Conservation (phyloP, 2,113 vertebrate species). For the Phalacrocorax aristotelis region DNA sequence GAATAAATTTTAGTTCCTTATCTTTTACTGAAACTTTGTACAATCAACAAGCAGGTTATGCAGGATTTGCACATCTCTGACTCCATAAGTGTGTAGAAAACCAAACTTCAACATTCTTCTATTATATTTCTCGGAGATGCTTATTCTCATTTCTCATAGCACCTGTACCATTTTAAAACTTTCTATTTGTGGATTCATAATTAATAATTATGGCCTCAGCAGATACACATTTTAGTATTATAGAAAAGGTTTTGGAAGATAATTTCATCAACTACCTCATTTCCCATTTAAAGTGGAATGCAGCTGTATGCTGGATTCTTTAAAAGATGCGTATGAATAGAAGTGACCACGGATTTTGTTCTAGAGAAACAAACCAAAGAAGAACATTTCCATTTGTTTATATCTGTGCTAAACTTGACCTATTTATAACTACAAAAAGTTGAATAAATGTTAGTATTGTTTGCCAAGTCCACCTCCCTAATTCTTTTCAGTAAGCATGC, state of each 20-base stretch:
- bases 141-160: background rate
- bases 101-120: background rate
- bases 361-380: background rate
- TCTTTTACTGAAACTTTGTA: background rate
- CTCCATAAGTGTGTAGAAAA: accelerated
- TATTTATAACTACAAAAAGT: background rate
- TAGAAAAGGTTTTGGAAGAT: background rate
- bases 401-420: background rate
- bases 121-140: background rate
- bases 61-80: background rate
- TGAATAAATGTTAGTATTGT: background rate
- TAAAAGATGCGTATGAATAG: background rate
- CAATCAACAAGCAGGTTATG: background rate
- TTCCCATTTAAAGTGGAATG: background rate
- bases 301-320: background rate
- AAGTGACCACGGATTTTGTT: background rate
- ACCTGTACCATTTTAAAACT: background rate
- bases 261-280: background rate
- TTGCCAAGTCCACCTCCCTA: background rate
- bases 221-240: background rate
- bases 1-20: background rate
- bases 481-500: background rate
- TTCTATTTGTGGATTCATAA: background rate
- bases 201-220: background rate
- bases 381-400: background rate